A percentile compares a stretch with the other conserved stretches of the same genome.
phyloP scores from a whole-genome alignment of 2,113 vertebrate genomes.

The Myrmecophaga tridactyla region DNA sequence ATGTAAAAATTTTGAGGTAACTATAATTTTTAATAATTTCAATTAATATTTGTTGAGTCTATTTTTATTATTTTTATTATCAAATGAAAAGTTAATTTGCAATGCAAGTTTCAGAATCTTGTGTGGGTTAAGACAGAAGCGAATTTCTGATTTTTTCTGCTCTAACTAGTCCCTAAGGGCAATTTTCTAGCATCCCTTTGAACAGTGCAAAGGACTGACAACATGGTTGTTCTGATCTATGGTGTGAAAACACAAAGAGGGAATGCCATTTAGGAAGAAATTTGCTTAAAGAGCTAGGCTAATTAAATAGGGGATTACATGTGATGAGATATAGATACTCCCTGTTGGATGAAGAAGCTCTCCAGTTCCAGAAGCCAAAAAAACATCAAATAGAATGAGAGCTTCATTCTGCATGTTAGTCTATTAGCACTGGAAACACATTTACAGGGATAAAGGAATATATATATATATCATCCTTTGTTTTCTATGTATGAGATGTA shows the following conservation, averaged over 20 bases:
- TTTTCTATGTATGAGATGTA: background rate
- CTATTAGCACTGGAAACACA: background rate
- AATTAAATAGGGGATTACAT: constrained; percentile 61
- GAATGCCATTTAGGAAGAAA: constrained; percentile 44
- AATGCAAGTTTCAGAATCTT: background rate
- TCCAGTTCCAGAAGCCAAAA: background rate
- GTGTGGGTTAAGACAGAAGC: background rate
- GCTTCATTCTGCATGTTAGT: background rate
- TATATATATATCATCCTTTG: background rate
- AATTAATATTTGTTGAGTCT: background rate
- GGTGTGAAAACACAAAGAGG: constrained; percentile 46
- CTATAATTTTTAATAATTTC: background rate
- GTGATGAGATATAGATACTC: constrained; percentile 44
- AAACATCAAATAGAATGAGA: background rate
- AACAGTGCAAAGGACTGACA: constrained; percentile 52
- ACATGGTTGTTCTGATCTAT: constrained; percentile 30
- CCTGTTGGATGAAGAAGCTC: constrained; percentile 11
- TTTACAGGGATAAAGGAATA: background rate
- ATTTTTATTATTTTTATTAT: constrained; percentile 7
- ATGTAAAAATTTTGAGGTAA: constrained; percentile 16
- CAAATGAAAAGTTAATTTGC: background rate
- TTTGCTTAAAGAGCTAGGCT: constrained; percentile 50
- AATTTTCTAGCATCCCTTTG: constrained; percentile 29
- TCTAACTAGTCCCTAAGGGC: constrained; percentile 49
- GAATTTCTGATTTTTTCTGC: constrained; percentile 19